Conservation (phyloP, 2,113 vertebrate genomes). For the Anolis carolinensis region DNA sequence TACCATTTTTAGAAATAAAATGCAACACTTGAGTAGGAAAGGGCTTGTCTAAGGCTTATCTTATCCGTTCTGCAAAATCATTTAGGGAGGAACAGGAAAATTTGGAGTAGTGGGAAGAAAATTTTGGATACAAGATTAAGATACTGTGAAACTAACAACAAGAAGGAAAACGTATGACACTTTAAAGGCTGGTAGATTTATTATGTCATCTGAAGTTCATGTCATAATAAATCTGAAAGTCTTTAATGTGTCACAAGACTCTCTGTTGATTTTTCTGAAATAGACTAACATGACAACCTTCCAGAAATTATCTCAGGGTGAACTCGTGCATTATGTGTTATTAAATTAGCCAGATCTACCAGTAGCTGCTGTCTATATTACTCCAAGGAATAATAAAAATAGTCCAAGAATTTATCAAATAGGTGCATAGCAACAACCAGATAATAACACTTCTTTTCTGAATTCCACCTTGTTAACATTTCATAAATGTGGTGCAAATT, state of each 20-base stretch:
- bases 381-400: background rate
- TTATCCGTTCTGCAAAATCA: background rate
- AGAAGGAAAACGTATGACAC: background rate
- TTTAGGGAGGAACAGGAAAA: background rate
- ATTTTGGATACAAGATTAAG: background rate
- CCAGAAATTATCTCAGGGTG: background rate
- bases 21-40: background rate
- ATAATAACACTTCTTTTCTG: background rate
- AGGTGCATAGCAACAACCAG: background rate
- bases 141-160: background rate
- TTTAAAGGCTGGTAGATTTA: background rate
- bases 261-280: background rate
- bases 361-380: background rate
- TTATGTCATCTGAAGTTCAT: background rate
- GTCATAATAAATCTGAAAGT: background rate
- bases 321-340: background rate
- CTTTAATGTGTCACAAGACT: background rate
- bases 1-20: too few relatives aligned
- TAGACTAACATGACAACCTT: background rate
- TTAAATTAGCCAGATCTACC: slow-evolving; percentile 8
- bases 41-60: background rate
- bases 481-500: slow-evolving; percentile 1
- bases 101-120: background rate
- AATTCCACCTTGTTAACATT: background rate
- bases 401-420: background rate